phyloP scores from a whole-genome alignment of 2,113 vertebrate species.

The Lasiurus borealis region DNA sequence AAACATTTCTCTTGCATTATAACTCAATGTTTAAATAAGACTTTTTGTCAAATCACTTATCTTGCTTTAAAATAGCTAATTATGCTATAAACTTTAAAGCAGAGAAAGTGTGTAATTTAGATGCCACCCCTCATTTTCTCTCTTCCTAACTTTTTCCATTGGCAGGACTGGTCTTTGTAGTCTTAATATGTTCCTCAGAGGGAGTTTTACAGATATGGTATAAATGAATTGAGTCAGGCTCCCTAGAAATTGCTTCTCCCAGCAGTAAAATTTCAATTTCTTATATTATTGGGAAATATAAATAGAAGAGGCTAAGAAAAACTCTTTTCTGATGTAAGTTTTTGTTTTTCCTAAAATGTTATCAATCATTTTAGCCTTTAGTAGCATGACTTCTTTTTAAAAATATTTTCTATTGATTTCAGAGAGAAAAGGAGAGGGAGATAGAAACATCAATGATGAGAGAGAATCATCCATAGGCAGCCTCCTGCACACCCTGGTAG shows the following conservation, averaged over 20 bases:
- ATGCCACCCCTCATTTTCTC: neutral
- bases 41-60: conserved; percentile 5
- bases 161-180: neutral
- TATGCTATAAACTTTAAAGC: conserved; percentile 19
- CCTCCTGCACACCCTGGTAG: too few species aligned
- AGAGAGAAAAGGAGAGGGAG: too few species aligned
- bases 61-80: conserved; percentile 26
- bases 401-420: too few species aligned
- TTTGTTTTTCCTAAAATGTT: neutral
- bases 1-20: neutral
- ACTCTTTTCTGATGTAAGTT: neutral
- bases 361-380: neutral
- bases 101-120: neutral
- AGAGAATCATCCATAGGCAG: too few species aligned
- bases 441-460: too few species aligned
- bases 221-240: conserved; percentile 5
- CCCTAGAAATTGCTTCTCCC: neutral
- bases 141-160: neutral
- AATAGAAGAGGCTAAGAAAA: neutral
- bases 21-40: conserved; percentile 32
- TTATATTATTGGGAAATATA: conserved; percentile 22
- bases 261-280: conserved; percentile 10
- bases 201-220: neutral
- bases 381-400: neutral
- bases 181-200: neutral